Conservation (phyloP, 2,797 vertebrate genomes). For the Liparis tanakae region DNA sequence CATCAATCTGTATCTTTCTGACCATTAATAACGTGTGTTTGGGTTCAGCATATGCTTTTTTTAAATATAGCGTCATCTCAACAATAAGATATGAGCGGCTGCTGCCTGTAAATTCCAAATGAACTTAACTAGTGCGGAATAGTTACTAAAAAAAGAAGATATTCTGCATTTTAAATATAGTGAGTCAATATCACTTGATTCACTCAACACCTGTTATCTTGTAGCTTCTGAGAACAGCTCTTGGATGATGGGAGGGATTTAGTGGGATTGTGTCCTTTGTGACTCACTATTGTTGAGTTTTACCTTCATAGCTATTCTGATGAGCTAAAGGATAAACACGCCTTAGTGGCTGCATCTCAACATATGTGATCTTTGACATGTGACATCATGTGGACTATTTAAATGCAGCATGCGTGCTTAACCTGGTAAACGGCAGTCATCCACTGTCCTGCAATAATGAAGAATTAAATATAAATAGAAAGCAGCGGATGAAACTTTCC, state of each 20-base stretch:
- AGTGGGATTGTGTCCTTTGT: conserved; percentile 7
- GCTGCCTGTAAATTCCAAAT: no score
- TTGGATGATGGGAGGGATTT: conserved; percentile 16
- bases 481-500: conserved; percentile 30
- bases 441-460: conserved; percentile 45
- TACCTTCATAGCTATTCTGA: conserved; percentile 23
- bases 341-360: conserved; percentile 19
- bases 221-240: neutral
- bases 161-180: neutral
- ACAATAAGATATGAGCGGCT: neutral
- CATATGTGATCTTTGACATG: conserved; percentile 55
- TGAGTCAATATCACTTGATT: neutral
- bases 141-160: neutral
- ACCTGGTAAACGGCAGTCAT: conserved; percentile 48
- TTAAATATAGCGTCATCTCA: neutral
- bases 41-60: neutral
- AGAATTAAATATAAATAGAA: conserved; percentile 63
- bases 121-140: neutral
- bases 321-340: conserved; percentile 26
- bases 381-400: conserved; percentile 46
- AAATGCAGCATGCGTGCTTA: conserved; percentile 49
- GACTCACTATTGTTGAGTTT: conserved; percentile 36
- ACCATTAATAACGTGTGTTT: neutral
- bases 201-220: neutral
- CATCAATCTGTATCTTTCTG: neutral